Conservation (phyloP, 1,140 invertebrate genomes). For the Helicorthomorpha holstii region DNA sequence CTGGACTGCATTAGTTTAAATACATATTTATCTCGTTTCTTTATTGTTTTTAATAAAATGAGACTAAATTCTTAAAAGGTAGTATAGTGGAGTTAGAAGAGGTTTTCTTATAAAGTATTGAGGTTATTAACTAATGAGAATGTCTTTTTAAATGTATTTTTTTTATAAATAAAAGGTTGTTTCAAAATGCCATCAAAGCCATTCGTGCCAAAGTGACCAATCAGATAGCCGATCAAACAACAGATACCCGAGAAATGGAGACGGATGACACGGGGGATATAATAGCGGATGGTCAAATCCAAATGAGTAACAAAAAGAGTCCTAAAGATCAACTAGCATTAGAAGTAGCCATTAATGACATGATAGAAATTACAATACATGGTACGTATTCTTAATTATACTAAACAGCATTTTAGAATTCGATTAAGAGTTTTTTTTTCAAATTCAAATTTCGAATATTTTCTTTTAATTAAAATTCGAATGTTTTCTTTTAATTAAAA, state of each 20-base stretch:
- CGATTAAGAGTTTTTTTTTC: background rate
- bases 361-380: slow-evolving; percentile 79
- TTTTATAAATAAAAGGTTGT: background rate
- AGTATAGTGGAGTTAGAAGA: too few species aligned
- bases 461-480: slow-evolving; percentile 11
- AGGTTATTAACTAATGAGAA: too few species aligned
- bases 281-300: slow-evolving; percentile 62
- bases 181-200: slow-evolving; percentile 21
- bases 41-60: too few species aligned
- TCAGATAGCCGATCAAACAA: slow-evolving; percentile 65
- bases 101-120: too few species aligned
- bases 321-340: slow-evolving; percentile 54
- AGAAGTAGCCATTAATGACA: slow-evolving; percentile 66
- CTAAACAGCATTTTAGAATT: background rate
- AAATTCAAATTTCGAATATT: background rate
- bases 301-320: slow-evolving; percentile 53
- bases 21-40: too few species aligned
- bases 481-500: too few species aligned
- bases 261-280: slow-evolving; percentile 40
- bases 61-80: too few species aligned
- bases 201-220: slow-evolving; percentile 77
- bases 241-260: slow-evolving; percentile 34
- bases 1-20: too few species aligned
- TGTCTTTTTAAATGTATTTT: background rate
- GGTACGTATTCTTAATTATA: slow-evolving; percentile 36